Conservation (phyloP, 2,797 vertebrate species). For the Aulostomus chinensis region DNA sequence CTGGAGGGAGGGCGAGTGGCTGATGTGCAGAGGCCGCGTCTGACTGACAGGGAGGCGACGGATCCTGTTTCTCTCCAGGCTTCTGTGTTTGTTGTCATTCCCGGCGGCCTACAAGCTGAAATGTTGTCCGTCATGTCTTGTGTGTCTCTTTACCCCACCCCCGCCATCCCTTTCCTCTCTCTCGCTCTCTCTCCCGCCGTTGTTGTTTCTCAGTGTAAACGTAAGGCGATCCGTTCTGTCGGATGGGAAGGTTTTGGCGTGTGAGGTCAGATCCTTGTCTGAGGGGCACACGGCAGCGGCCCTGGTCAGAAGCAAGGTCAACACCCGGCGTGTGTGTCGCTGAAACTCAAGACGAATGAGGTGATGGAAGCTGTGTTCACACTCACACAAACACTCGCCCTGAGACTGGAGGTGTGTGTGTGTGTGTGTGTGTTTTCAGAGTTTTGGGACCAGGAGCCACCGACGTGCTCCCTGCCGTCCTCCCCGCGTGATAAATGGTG, state of each 20-base stretch:
- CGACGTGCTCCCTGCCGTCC: not conserved
- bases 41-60: no score
- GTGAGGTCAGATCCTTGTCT: slow-evolving; percentile 49
- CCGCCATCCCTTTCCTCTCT: no score
- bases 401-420: no score
- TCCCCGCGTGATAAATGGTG: slow-evolving; percentile 11
- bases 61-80: slow-evolving; percentile 49
- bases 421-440: no score
- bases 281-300: slow-evolving; percentile 40
- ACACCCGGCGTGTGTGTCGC: slow-evolving; percentile 18
- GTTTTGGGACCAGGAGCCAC: no score
- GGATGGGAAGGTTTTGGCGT: slow-evolving; percentile 38
- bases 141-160: no score
- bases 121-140: slow-evolving; percentile 45
- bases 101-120: slow-evolving; percentile 56
- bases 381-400: no score
- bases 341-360: slow-evolving; percentile 39
- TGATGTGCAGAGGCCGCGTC: no score
- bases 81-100: slow-evolving; percentile 58
- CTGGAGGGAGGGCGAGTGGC: no score
- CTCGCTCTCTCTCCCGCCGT: no score
- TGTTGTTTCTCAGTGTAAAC: no score
- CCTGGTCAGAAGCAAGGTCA: slow-evolving; percentile 55
- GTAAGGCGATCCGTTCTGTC: slow-evolving; percentile 43
- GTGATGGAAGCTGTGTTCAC: no score